Percentiles rank a stretch among this genome's conserved stretches.
Conservation (phyloP, 2,797 vertebrate genomes). For the Hirundo rustica region DNA sequence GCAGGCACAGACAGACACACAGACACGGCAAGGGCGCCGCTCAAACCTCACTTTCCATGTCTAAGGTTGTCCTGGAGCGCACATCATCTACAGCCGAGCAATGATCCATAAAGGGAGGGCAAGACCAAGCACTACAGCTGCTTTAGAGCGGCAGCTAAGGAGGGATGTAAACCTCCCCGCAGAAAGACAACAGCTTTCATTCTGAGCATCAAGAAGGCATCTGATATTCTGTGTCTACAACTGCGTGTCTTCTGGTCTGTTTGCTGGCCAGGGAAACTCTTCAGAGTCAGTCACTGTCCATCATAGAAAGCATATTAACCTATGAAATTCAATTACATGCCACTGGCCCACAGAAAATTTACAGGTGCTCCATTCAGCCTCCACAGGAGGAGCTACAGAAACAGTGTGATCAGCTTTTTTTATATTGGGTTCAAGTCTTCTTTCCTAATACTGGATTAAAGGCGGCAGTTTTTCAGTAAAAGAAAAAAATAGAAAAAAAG, state of each 20-base stretch:
- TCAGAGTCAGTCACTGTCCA: background rate
- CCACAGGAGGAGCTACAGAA: background rate
- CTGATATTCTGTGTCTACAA: background rate
- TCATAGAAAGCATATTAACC: background rate
- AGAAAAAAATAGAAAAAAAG: fast-evolving
- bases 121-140: background rate
- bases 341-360: background rate
- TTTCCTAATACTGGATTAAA: background rate
- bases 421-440: background rate
- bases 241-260: background rate
- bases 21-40: background rate
- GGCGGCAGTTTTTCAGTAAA: background rate
- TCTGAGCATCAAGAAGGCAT: background rate
- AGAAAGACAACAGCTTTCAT: background rate
- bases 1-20: background rate
- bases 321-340: background rate
- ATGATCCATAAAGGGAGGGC: background rate
- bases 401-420: background rate
- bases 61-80: background rate
- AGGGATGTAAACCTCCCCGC: background rate
- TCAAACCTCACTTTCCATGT: background rate
- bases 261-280: background rate
- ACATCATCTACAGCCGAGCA: background rate
- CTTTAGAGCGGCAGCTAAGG: background rate
- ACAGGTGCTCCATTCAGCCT: background rate